Base-by-base conservation (phyloP, 2,888 invertebrate genomes). In the Diloba caeruleocephala region DNA sequence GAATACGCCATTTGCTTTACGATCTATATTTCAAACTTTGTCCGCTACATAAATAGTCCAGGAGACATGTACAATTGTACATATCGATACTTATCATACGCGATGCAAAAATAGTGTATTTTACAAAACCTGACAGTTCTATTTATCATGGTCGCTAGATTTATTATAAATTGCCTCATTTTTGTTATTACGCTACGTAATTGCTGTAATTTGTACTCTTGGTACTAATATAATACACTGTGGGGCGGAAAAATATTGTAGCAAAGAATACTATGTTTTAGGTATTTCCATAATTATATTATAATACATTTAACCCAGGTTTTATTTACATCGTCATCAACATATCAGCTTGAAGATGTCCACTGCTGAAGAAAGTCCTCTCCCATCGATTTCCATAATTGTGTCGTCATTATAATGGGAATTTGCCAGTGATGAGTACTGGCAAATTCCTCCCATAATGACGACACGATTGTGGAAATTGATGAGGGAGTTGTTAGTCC, bases 101-200 rank as follows among this genome's bases (percentile, higher is more conserved):
- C 59, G 37, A 66, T 66, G 63, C 62, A 57, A 63, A 69, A 71
- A 57, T 43, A 26, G 51, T 58, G 34, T 59, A 38, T 48, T 64
- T 60, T 15, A 62, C 43, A 56, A 63, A 55, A 39, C 44, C 36
- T 55, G 53, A 63, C 59, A 50, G 45, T 43, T 46, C 33, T 53
- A n/a, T 51, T 36, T 31, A 55, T 53, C 48, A 69, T 52, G 53
- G 52, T 41, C 38, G 34, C 29, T 31, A 51, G 63, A 57, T 72
- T 63, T 69, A 63, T 63, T 58, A 56, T 39, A 50, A 31, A 29
- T 60, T 60, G 52, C 52, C 46, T 36, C 52, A 66, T 66, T 53
- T 58, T 19, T 48, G 31, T 48, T 50, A 68, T 68, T 59, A 59
- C 39, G 39, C 41, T 10, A 23, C 26, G n/a, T 71, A 62, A 70